A percentile compares a stretch with the other conserved stretches of the same genome.
These are phyloP conservation scores for Drosophila merina DNA, from an alignment of 2,888 invertebrate species.

Conservation along the genomic window DNA sequence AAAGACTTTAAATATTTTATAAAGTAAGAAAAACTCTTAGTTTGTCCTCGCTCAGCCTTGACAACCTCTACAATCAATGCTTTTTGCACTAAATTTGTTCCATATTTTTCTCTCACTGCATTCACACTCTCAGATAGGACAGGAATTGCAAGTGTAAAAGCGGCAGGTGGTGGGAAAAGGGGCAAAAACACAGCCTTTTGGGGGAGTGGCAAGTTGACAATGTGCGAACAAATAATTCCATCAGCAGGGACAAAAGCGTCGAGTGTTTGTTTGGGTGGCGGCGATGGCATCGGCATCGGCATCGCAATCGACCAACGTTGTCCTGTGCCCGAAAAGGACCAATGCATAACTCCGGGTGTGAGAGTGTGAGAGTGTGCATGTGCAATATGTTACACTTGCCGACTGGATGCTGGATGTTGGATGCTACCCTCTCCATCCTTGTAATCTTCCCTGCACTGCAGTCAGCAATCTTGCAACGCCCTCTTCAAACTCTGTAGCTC, in stretches of 20 bases:
- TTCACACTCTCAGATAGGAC: conserved; percentile 43
- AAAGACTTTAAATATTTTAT: no score
- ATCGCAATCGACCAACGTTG: conserved; percentile 40
- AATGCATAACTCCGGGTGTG: conserved; percentile 18
- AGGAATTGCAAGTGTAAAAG: conserved; percentile 18
- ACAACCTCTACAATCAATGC: no score
- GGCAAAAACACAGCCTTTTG: neutral
- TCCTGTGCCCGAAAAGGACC: conserved; percentile 43
- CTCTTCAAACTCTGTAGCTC: conserved; percentile 51
- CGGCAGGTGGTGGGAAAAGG: neutral
- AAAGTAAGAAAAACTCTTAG: no score
- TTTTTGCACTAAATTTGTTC: no score
- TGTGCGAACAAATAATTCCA: conserved; percentile 83
- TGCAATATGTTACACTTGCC: conserved; percentile 57
- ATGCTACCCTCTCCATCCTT: neutral
- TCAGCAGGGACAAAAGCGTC: conserved; percentile 81
- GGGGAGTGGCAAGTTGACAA: conserved; percentile 73
- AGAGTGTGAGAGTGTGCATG: conserved; percentile 32
- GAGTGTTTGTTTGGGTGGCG: conserved; percentile 76
- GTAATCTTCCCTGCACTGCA: conserved; percentile 24
- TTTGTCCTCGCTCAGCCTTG: no score
- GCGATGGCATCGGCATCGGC: conserved; percentile 35
- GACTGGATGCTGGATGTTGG: conserved; percentile 26
- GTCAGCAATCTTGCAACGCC: conserved; percentile 57
- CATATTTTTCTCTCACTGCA: neutral